Percentiles rank a stretch among this genome's conserved stretches.
phyloP scores from a whole-genome alignment of 2,888 invertebrate species.

The Cryptus viduatorius region DNA sequence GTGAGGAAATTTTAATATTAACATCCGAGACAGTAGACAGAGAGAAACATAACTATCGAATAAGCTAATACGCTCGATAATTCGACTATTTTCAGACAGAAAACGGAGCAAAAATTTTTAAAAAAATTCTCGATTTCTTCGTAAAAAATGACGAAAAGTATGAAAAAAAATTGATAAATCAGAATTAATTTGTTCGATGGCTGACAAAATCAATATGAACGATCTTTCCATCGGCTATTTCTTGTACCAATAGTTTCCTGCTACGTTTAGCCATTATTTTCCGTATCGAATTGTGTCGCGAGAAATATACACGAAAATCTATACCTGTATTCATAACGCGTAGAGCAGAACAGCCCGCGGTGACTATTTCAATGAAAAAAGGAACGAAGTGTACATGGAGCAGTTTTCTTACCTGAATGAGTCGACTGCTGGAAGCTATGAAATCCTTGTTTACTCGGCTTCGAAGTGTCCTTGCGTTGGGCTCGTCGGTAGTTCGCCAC shows the following conservation, averaged over 20 bases:
- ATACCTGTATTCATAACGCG: background rate
- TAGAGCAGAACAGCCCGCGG: background rate
- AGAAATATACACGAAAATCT: background rate
- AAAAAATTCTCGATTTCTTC: too few species aligned
- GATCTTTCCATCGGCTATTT: background rate
- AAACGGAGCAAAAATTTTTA: background rate
- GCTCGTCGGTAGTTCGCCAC: background rate
- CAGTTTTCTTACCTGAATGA: slow-evolving; percentile 12
- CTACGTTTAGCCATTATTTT: background rate
- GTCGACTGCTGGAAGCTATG: background rate
- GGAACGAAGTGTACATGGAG: background rate
- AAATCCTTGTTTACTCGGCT: background rate
- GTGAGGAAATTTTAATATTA: background rate
- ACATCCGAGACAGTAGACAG: background rate
- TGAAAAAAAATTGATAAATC: too few species aligned
- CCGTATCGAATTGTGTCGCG: background rate
- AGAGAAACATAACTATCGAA: background rate
- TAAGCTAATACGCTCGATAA: background rate
- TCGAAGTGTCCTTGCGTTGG: background rate
- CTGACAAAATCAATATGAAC: too few species aligned
- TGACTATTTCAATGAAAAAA: background rate
- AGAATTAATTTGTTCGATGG: too few species aligned
- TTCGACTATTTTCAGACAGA: background rate
- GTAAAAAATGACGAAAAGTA: too few species aligned
- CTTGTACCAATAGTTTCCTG: background rate